Conservation (phyloP, 2,113 vertebrate genomes). For the Poicephalus meyeri region DNA sequence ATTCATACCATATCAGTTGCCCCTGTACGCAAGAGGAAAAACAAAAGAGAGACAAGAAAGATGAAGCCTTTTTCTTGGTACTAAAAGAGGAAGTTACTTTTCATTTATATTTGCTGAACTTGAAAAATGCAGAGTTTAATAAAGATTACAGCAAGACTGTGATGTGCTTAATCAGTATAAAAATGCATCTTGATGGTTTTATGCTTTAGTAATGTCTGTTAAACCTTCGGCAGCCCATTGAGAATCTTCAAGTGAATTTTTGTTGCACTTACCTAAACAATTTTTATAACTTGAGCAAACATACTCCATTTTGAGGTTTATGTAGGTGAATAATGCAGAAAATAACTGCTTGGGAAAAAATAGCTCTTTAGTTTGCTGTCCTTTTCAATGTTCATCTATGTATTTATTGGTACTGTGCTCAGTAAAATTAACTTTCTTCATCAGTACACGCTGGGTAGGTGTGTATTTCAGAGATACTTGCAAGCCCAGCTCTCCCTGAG, state of each 20-base stretch:
- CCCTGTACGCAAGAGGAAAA: too few species aligned
- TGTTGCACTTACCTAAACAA: not conserved
- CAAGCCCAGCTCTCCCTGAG: not conserved
- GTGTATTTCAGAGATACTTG: not conserved
- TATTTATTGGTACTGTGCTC: not conserved
- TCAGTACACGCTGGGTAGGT: not conserved
- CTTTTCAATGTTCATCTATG: not conserved
- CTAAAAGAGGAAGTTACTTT: not conserved
- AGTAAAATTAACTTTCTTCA: not conserved
- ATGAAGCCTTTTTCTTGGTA: not conserved
- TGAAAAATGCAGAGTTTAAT: not conserved
- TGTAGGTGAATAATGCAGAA: not conserved
- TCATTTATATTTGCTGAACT: not conserved
- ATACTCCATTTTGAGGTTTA: not conserved
- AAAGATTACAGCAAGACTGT: constrained; percentile 6
- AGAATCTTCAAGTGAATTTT: constrained; percentile 7
- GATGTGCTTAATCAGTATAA: constrained; percentile 18
- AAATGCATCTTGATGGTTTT: not conserved
- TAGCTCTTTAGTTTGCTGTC: not conserved
- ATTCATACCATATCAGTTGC: too few species aligned
- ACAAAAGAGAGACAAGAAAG: too few species aligned
- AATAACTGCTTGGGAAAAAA: not conserved
- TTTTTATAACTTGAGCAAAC: constrained; percentile 9
- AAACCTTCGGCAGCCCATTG: not conserved
- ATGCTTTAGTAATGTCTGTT: not conserved